phyloP scores from a whole-genome alignment of 2,113 vertebrate genomes.

The Neolamprologus tretocephalus region DNA sequence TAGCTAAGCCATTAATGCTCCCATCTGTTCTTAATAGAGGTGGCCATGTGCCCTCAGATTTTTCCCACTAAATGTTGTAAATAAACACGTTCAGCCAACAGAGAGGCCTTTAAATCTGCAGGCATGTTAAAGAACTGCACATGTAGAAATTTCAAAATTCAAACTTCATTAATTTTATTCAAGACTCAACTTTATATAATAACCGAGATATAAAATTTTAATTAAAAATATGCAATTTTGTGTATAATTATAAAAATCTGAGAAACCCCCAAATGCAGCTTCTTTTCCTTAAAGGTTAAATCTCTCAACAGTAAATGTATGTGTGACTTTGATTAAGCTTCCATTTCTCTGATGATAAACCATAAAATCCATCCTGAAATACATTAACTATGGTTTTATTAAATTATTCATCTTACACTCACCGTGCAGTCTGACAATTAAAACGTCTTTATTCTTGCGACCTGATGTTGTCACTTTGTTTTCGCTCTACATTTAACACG shows the following conservation, averaged over 20 bases:
- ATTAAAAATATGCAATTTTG: neutral
- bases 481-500: constrained; percentile 4
- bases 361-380: neutral
- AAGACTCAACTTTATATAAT: neutral
- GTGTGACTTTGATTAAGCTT: neutral
- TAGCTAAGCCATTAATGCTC: constrained; percentile 32
- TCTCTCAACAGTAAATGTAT: neutral
- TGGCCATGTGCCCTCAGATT: neutral
- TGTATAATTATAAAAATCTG: rapidly evolving
- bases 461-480: neutral
- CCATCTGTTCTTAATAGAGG: constrained; percentile 2
- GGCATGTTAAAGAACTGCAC: neutral
- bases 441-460: neutral
- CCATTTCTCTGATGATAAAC: neutral
- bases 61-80: neutral
- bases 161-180: neutral
- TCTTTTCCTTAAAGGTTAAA: neutral
- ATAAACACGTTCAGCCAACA: neutral
- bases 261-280: neutral
- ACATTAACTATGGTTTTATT: neutral
- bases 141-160: neutral
- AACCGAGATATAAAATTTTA: neutral
- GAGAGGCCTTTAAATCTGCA: neutral
- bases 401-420: neutral
- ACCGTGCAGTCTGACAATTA: neutral